Conservation (phyloP, 2,113 vertebrate genomes). For the Phoxinus phoxinus region DNA sequence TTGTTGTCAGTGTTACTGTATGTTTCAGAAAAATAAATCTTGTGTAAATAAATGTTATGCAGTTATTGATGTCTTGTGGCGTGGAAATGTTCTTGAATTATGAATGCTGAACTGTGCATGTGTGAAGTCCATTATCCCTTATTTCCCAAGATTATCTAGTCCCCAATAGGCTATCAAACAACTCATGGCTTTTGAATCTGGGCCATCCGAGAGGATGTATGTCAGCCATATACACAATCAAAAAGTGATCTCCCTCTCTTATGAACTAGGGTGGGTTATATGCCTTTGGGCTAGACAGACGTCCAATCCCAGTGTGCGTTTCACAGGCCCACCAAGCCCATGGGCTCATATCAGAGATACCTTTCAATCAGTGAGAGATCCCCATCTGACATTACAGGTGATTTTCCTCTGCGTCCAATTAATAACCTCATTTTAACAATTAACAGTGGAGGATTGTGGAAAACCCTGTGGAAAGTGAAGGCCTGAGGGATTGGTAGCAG, state of each 20-base stretch:
- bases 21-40: not conserved
- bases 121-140: conserved; percentile 47
- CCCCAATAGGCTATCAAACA: conserved; percentile 60
- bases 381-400: conserved; percentile 77
- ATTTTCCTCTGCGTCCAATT: conserved; percentile 77
- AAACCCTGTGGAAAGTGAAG: conserved; percentile 53
- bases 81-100: conserved; percentile 21
- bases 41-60: not conserved
- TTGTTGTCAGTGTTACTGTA: not conserved
- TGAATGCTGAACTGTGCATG: not conserved
- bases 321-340: conserved; percentile 59
- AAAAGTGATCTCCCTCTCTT: conserved; percentile 58
- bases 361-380: conserved; percentile 76
- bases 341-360: conserved; percentile 75
- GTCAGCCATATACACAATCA: conserved; percentile 65
- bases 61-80: conserved; percentile 8
- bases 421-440: conserved; percentile 81
- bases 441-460: conserved; percentile 71
- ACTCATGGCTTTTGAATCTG: conserved; percentile 65
- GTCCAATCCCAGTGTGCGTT: conserved; percentile 65
- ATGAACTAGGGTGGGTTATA: conserved; percentile 61
- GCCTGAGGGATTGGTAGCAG: conserved; percentile 34
- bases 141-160: conserved; percentile 48
- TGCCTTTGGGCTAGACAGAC: conserved; percentile 69
- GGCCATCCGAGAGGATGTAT: conserved; percentile 74